A percentile compares a stretch with the other conserved stretches of the same genome.
phyloP scores from a whole-genome alignment of 2,888 invertebrate genomes.

The Magallana nippona region DNA sequence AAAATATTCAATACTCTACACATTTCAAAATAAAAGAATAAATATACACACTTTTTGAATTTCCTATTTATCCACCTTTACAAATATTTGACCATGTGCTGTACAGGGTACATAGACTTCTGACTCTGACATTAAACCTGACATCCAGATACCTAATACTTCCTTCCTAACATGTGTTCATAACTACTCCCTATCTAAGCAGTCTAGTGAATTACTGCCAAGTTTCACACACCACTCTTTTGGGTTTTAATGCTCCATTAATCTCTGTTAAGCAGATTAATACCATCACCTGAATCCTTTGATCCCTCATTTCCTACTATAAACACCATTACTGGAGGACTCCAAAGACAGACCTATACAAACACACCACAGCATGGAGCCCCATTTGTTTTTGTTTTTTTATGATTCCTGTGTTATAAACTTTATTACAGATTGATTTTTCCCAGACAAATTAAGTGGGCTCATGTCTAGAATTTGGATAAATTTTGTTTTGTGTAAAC shows the following conservation, averaged over 20 bases:
- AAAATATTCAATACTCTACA: too few relatives aligned
- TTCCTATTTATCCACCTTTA: too few relatives aligned
- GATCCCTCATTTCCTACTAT: slow-evolving; percentile 23
- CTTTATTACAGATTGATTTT: neutral
- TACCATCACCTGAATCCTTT: neutral
- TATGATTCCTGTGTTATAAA: slow-evolving; percentile 3
- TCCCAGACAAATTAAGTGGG: slow-evolving; percentile 23
- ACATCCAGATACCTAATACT: neutral
- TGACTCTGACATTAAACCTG: neutral
- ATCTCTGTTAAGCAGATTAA: neutral
- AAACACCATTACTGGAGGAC: slow-evolving; percentile 4
- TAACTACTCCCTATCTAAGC: neutral
- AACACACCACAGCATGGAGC: neutral
- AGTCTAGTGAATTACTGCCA: neutral
- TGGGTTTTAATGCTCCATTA: neutral
- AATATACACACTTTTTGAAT: too few relatives aligned
- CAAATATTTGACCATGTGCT: too few relatives aligned
- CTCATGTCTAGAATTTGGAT: neutral
- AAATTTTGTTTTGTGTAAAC: neutral
- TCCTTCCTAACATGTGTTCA: neutral
- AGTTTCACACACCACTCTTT: neutral
- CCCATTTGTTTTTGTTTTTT: neutral
- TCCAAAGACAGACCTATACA: neutral
- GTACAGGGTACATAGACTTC: too few relatives aligned
- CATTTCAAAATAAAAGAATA: too few relatives aligned